Evolutionary conservation across 1,140 invertebrate genomes (phyloP), one percentile per base, ranked within the genome.

Genomic region (Platyscapa corneri): DNA sequence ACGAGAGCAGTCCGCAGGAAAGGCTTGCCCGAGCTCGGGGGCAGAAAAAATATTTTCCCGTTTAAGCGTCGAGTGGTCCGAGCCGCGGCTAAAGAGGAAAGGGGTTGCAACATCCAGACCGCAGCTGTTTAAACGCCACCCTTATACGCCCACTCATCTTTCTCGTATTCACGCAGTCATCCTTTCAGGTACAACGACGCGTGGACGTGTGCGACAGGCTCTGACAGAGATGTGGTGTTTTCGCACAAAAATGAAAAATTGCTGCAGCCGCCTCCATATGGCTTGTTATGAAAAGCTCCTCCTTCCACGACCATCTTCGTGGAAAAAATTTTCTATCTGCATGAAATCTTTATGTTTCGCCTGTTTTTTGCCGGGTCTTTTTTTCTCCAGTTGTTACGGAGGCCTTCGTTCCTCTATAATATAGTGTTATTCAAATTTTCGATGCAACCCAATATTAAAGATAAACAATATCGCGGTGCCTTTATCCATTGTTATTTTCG

Each of bases 61-160:
- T 27, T 42, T 82, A 86, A 87, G 76, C 74, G 3, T 83, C 37
- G 74, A 84, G 46, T 46, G 53, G 23, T 64, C 77, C 49, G 49
- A 49, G 49, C 49, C 2, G 1, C 12, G 23, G 34, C 27, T 34
- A 37, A 60, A 64, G 72, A 74, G 23, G 84, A 83, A 89, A 90
- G 88, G 89, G 89, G 87, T 90, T 88, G 80, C 85, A 70, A 79
- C 72, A 77, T 67, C 56, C 23, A 76, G 37, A 79, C 70, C 86
- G 87, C 91, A 91, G 90, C 90, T 91, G 91, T 91, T 91, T 89
- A 90, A 91, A 91, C 89, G 88, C 64, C 82, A 80, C 84, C 89
- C 86, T 34, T 79, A 72, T 72, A 75, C 86, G 87, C 84, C 65
- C 86, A 85, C 86, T 86, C 87, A 83, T 88, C 70, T 88, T 86